A percentile compares a stretch with the other conserved stretches of the same genome.
These are phyloP conservation scores for Alviniconcha strummeri DNA, from an alignment of 2,888 invertebrate genomes.

Conservation along the genomic window DNA sequence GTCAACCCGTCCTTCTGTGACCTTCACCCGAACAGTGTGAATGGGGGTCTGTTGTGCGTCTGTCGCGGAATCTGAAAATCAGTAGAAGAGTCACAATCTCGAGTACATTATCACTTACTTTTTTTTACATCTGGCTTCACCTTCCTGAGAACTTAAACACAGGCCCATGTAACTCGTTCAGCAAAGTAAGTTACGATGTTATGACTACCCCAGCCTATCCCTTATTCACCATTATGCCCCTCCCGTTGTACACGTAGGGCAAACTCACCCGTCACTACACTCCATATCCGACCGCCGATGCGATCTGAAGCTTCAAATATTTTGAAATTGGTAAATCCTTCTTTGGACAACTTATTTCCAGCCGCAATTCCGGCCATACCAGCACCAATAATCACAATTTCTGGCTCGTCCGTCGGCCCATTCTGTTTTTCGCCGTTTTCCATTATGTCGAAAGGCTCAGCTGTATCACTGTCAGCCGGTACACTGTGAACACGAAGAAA, in stretches of 20 bases:
- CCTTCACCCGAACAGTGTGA: slow-evolving; percentile 6
- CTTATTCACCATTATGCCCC: slow-evolving; percentile 1
- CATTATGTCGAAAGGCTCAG: slow-evolving; percentile 33
- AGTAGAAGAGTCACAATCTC: no score
- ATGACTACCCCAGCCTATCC: no score
- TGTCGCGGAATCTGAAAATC: no score
- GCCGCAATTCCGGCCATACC: slow-evolving; percentile 70
- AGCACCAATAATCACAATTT: slow-evolving; percentile 69
- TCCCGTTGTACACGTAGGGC: background rate
- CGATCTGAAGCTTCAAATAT: slow-evolving; percentile 70
- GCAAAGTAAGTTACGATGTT: no score
- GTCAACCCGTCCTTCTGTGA: slow-evolving; percentile 14
- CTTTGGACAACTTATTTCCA: slow-evolving; percentile 60
- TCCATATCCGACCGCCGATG: slow-evolving; percentile 71
- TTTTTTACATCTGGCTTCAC: no score
- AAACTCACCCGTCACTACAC: slow-evolving; percentile 64
- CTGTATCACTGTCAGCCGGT: no score
- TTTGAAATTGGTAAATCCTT: slow-evolving; percentile 67
- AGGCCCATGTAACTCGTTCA: no score
- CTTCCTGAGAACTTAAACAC: no score
- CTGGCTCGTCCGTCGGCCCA: slow-evolving; percentile 48
- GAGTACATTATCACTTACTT: no score
- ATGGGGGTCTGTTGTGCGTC: no score
- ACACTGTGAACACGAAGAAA: no score
- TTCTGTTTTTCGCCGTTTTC: slow-evolving; percentile 44